Conservation (phyloP, 2,888 invertebrate species). For the Cataglyphis livida region DNA sequence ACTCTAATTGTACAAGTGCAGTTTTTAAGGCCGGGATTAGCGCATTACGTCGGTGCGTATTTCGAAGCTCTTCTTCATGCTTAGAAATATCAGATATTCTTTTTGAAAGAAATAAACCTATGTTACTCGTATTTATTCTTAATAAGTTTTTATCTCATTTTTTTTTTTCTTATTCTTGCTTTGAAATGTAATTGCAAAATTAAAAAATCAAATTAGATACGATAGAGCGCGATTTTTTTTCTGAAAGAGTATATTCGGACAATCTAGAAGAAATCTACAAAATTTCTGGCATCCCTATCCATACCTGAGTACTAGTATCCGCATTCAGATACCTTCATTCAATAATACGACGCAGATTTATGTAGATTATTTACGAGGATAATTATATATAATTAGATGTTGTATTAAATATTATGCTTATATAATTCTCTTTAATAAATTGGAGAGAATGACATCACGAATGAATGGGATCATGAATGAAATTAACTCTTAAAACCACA, state of each 20-base stretch:
- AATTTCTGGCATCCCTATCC: conserved; percentile 23
- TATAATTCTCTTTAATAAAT: conserved; percentile 19
- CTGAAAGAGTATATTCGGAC: background rate
- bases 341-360: conserved; percentile 41
- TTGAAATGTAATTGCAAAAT: conserved; percentile 10
- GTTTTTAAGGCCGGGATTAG: conserved; percentile 36
- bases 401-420: conserved; percentile 16
- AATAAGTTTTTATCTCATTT: background rate
- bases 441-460: background rate
- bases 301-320: conserved; percentile 25
- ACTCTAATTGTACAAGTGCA: conserved; percentile 42
- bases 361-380: conserved; percentile 31
- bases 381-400: conserved; percentile 22
- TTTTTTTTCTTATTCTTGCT: background rate
- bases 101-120: background rate
- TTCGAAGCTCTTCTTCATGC: background rate
- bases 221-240: background rate
- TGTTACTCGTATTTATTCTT: background rate
- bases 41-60: conserved; percentile 20
- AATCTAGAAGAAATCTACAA: background rate
- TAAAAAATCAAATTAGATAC: conserved; percentile 5
- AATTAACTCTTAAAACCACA: conserved; percentile 25
- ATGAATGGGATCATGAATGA: background rate
- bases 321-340: conserved; percentile 28
- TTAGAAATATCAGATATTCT: conserved; percentile 11